These are phyloP conservation scores for Dasysyrphus tricinctus DNA, from an alignment of 2,888 invertebrate genomes.

Conservation along the genomic window DNA sequence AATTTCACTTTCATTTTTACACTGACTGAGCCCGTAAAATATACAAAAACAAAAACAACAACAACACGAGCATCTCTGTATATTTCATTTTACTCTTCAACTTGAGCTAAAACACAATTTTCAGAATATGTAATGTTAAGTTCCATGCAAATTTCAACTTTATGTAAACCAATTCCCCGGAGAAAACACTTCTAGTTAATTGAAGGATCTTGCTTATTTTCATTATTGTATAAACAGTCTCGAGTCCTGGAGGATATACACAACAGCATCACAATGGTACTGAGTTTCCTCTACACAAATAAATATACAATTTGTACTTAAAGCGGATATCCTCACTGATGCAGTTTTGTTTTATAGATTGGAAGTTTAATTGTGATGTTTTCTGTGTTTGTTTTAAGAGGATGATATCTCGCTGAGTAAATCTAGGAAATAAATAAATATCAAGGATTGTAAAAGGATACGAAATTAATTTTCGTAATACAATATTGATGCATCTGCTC, in stretches of 20 bases:
- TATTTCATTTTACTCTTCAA: background rate
- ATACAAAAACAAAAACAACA: background rate
- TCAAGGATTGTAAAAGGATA: background rate
- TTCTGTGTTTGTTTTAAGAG: background rate
- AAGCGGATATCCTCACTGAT: slow-evolving; percentile 17
- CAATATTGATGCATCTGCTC: background rate
- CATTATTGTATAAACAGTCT: background rate
- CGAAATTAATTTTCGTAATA: slow-evolving; percentile 10
- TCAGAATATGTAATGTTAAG: background rate
- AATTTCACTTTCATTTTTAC: slow-evolving; percentile 24
- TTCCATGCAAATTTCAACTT: slow-evolving; percentile 35
- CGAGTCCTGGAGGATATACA: background rate
- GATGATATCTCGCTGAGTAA: background rate
- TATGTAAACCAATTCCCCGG: slow-evolving; percentile 44
- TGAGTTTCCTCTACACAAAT: background rate
- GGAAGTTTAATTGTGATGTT: slow-evolving; percentile 15
- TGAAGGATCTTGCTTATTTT: slow-evolving; percentile 42
- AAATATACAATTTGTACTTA: slow-evolving; percentile 7
- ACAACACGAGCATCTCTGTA: background rate
- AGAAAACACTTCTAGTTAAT: slow-evolving; percentile 63
- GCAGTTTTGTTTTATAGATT: slow-evolving; percentile 10
- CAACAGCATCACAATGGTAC: background rate
- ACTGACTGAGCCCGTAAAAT: background rate
- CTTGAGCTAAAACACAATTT: slow-evolving; percentile 19
- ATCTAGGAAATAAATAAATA: background rate